phyloP scores from a whole-genome alignment of 2,797 vertebrate species.

The Aphelocoma californica region DNA sequence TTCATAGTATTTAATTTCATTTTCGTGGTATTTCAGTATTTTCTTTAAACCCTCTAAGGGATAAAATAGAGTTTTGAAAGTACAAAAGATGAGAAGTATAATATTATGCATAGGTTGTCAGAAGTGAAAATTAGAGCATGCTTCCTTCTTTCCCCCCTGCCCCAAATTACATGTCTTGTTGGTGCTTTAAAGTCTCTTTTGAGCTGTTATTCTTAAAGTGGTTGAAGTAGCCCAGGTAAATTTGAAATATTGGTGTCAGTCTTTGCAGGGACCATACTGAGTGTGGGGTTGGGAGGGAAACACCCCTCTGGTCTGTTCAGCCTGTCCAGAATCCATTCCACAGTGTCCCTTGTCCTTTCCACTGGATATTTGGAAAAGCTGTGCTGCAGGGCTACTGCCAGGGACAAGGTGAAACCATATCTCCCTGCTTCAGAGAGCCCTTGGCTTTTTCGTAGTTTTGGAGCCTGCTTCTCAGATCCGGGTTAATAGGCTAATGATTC shows the following conservation, averaged over 20 bases:
- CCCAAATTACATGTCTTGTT: not conserved
- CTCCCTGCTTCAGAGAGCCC: not conserved
- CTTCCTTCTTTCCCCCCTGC: not conserved
- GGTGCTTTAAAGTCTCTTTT: not conserved
- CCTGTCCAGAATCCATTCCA: not conserved
- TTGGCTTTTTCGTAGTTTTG: not conserved
- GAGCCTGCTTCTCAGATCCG: not conserved
- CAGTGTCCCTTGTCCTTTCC: not conserved
- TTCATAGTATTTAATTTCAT: not conserved
- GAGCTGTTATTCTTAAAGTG: not conserved
- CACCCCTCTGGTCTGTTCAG: not conserved
- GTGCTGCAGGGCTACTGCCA: not conserved
- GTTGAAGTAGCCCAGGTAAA: not conserved
- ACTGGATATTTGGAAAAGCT: not conserved
- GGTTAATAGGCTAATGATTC: constrained; percentile 18
- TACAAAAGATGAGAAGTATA: not conserved
- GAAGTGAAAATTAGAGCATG: not conserved
- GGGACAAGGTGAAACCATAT: not conserved
- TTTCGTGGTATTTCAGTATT: not conserved
- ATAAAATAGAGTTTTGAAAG: not conserved
- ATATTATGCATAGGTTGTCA: not conserved
- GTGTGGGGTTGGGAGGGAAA: not conserved
- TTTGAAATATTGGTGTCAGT: not conserved
- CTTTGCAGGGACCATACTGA: too few species aligned
- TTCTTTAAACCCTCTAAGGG: not conserved